Percentiles rank a stretch among this genome's conserved stretches.
Conservation (phyloP, 2,888 invertebrate genomes). For the Emmelina monodactyla region DNA sequence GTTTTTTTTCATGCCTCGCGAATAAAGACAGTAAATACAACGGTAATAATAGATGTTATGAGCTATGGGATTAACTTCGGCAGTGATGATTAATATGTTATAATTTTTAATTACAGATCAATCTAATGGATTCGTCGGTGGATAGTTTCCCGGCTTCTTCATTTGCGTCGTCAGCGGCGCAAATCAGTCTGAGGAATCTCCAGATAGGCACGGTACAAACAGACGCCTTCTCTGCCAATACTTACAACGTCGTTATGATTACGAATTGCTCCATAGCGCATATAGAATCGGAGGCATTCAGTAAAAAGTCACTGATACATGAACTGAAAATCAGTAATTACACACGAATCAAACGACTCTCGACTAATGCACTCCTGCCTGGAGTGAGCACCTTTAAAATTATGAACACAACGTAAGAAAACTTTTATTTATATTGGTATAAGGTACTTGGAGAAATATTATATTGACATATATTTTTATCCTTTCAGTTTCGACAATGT, state of each 20-base stretch:
- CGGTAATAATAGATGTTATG: too few relatives aligned
- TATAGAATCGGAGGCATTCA: slow-evolving; percentile 71
- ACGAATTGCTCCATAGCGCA: slow-evolving; percentile 67
- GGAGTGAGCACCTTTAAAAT: slow-evolving; percentile 71
- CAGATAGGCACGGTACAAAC: slow-evolving; percentile 63
- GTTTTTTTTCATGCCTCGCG: too few relatives aligned
- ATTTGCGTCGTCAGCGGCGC: slow-evolving; percentile 71
- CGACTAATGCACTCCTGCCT: slow-evolving; percentile 68
- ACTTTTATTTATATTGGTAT: slow-evolving; percentile 3
- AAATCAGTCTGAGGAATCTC: slow-evolving; percentile 57
- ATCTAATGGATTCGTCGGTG: slow-evolving; percentile 67
- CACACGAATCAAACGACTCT: slow-evolving; percentile 60
- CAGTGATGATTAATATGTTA: neutral
- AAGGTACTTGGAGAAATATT: neutral
- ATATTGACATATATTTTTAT: slow-evolving; percentile 6
- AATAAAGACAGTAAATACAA: too few relatives aligned
- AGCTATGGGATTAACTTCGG: too few relatives aligned
- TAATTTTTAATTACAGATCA: slow-evolving; percentile 59
- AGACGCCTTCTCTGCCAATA: slow-evolving; percentile 73
- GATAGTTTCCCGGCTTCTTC: slow-evolving; percentile 66
- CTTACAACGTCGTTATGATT: slow-evolving; percentile 69
- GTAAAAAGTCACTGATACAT: slow-evolving; percentile 67
- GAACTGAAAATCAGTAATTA: slow-evolving; percentile 69
- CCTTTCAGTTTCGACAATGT: slow-evolving; percentile 69
- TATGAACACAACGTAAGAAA: slow-evolving; percentile 66